Evolutionary conservation across 2,797 vertebrate species (phyloP), one percentile per base, ranked within the genome.

Genomic region (Telmatherina bonti): DNA sequence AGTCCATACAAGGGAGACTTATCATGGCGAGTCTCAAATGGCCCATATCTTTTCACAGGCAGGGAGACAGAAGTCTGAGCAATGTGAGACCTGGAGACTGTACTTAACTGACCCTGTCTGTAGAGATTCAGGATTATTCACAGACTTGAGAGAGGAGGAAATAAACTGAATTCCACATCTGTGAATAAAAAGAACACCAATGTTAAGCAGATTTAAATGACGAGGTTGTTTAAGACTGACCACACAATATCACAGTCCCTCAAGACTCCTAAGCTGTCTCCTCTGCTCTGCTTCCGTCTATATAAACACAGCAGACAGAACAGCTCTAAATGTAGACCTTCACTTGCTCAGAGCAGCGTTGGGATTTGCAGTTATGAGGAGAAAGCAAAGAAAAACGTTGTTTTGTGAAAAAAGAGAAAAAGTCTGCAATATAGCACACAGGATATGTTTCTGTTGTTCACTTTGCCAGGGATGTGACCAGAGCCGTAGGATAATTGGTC

Each of bases 1-100:
- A 85, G 67, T 72, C 71, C 81, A 85, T 87, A 92, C 78, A 86
- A 85, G 84, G 87, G 78, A 78, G 63, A 89, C 85, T 90, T 91
- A 83, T 91, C 88, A 88, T 47, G 56, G 76, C 12, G 49, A 64
- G 80, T 82, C 88, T 90, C 88, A 36, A 67, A 83, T 80, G 92
- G 68, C 82, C 63, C 27, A 58, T 90, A 86, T 86, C 85, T 78
- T 88, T 89, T 87, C 79, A 85, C 66, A 65, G 67, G 56, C 62
- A 70, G 29, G 30, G 66, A 82, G 67, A 80, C 74, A 74, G 71
- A 76, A 16, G 59, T 78, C 76, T 78, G 66, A 81, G 68, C 77
- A 68, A 72, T 57, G 66, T 47, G 60, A 62, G 60, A 63, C 51
- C 82, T 76, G 72, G 84, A 85, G 65, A 52, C 77, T 60, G 70